Conservation (phyloP, 2,113 vertebrate species). For the Campylomormyrus numenius region DNA sequence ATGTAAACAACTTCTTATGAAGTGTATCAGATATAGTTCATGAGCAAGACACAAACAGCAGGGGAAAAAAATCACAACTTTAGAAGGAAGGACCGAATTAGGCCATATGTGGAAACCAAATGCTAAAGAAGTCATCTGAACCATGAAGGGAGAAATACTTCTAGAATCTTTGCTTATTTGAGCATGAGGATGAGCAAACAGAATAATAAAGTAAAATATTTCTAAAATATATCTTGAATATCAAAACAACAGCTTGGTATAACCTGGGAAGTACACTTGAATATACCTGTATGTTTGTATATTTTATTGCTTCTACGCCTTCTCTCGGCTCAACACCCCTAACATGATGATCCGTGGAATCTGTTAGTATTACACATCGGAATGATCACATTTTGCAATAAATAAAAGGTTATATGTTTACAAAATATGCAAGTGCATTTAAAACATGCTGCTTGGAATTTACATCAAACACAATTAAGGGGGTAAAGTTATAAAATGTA, state of each 20-base stretch:
- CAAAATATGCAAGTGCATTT: neutral
- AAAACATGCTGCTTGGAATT: neutral
- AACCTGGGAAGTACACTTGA: neutral
- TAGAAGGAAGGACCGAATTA: neutral
- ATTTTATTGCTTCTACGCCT: neutral
- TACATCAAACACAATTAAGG: conserved; percentile 8
- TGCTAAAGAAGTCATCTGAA: neutral
- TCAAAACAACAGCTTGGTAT: neutral
- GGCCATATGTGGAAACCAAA: neutral
- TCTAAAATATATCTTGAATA: conserved; percentile 5
- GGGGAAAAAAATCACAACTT: neutral
- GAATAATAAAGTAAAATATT: conserved; percentile 9
- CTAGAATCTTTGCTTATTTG: neutral
- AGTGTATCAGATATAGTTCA: neutral
- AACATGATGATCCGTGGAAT: neutral
- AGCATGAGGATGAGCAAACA: conserved; percentile 1
- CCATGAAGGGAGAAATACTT: neutral
- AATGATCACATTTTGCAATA: neutral
- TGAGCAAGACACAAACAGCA: neutral
- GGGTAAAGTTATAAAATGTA: neutral
- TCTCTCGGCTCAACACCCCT: neutral
- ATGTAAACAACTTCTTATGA: neutral
- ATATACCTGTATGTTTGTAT: neutral
- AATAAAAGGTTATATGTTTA: neutral
- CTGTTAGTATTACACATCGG: neutral